These are phyloP conservation scores for Uria aalge DNA, from an alignment of 2,113 vertebrate genomes.

Conservation along the genomic window DNA sequence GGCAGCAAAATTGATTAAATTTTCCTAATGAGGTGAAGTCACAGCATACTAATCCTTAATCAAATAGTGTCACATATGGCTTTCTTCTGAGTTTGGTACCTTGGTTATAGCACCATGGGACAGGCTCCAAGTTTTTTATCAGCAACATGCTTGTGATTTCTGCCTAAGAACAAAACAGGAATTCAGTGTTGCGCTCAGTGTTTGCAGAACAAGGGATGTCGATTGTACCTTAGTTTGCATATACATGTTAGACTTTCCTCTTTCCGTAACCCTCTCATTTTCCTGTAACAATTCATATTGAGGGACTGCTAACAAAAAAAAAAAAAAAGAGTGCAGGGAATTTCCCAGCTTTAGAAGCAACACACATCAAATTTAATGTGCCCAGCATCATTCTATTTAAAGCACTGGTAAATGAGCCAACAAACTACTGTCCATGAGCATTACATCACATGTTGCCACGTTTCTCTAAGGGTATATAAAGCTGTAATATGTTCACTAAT, in stretches of 20 bases:
- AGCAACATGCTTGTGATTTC: background rate
- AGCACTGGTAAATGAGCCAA: slow-evolving; percentile 59
- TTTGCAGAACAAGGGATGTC: background rate
- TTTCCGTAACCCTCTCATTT: background rate
- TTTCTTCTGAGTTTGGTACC: background rate
- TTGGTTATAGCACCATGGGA: background rate
- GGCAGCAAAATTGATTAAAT: background rate
- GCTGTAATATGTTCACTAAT: slow-evolving; percentile 29
- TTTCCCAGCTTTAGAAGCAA: background rate
- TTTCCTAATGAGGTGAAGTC: background rate
- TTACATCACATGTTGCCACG: slow-evolving; percentile 39
- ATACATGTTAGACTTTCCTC: background rate
- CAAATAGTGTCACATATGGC: background rate
- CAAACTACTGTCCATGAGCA: slow-evolving; percentile 59
- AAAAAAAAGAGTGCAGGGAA: background rate
- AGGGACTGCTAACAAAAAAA: background rate
- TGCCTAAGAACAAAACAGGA: background rate
- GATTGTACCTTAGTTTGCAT: background rate
- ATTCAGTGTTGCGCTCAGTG: background rate
- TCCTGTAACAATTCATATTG: background rate
- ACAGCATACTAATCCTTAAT: background rate
- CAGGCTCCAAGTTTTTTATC: slow-evolving; percentile 3
- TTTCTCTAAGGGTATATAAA: slow-evolving; percentile 53
- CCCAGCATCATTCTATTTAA: slow-evolving; percentile 26
- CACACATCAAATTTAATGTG: background rate